Base-by-base conservation (phyloP, 2,888 invertebrate species). In the Diogma glabrata region DNA sequence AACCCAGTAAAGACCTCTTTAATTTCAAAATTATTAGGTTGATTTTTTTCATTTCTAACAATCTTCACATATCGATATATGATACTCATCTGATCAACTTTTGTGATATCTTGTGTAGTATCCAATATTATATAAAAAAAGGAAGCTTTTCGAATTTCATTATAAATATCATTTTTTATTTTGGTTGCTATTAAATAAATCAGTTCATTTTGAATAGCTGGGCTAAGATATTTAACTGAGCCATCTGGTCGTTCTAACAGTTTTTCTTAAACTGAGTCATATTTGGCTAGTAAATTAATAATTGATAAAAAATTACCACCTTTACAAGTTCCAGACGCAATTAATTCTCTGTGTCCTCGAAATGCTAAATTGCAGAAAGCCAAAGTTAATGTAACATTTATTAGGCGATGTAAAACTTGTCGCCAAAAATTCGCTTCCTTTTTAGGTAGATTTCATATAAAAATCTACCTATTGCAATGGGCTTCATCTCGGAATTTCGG, bases 61-160 rank as follows among this genome's bases (percentile, higher is more conserved):
- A 22, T 33, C 14, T 38, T 38, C 19, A 19, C 38, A 38, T 38
- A 51, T 22, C 51, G 22, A 24, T 47, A 46, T n/a, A 51, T 38
- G 23, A 47, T 23, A 9, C 22, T 30, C 24, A 51, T 14, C 38
- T 47, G 51, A 30, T 47, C 50, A 36, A 36, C 24, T 23, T 51
- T 51, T 6, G 51, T 24, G 14, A 51, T 46, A 51, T 51, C 51
- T 33, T 46, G 51, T 24, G 23, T 50, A 40, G 50, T 50, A 6
- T 50, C 8, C 43, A 26, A 26, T 26, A 50, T 50, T 4, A 50
- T 50, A 17, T 20, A 38, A 38, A 38, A 17, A n/a, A n/a, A 3
- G 23, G 50, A 26, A 43, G 22, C 6, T 20, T 16, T 22, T 43
- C 22, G 19, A 16, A 43, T 43, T 43, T 22, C n/a, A 43, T 43